Evolutionary conservation across 1,140 invertebrate genomes (phyloP), one percentile per base, ranked within the genome.

Genomic region (Maniola jurtina): DNA sequence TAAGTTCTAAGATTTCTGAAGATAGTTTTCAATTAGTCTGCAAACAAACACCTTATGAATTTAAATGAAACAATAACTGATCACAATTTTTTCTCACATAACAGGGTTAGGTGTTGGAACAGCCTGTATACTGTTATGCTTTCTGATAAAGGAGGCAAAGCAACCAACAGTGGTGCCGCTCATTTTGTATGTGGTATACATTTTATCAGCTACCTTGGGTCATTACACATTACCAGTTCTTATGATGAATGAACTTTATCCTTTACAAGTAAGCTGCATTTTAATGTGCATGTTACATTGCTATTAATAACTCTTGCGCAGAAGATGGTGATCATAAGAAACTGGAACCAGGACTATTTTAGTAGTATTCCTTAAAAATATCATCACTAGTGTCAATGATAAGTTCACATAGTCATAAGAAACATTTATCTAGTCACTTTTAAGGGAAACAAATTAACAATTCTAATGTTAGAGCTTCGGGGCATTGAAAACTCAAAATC

Each of bases 161-260:
- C 7, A 38, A 16, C 36, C 56, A 13, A 57, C 55, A 38, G 33
- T 42, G 9, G 25, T 40, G 25, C 56, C 56, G 16, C 15, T 57
- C 5, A 14, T 57, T 11, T 36, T 11, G 11, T 57, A 36, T 13
- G 55, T 38, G 34, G 7, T 2, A n/a, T 57, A 57, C n/a, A 57
- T 57, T 57, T 14, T 57, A 14, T 57, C 36, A 10, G 55, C 33
- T 8, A 57, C 55, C 13, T 38, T 57, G 6, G 55, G 55, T 14
- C 55, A 57, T 57, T 81, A 79, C 40, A 75, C 70, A 6, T 45
- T 87, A 38, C 84, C 84, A 3, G 64, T 79, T 4, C 54, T 87
- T 13, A 64, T 85, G 34, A 77, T 84, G 70, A 77, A 69, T 45
- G 83, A 87, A 77, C 45, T 86, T 14, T 84, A 79, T 64, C 84